Base-by-base conservation (phyloP, 2,888 invertebrate species). In the Orthosia gracilis region DNA sequence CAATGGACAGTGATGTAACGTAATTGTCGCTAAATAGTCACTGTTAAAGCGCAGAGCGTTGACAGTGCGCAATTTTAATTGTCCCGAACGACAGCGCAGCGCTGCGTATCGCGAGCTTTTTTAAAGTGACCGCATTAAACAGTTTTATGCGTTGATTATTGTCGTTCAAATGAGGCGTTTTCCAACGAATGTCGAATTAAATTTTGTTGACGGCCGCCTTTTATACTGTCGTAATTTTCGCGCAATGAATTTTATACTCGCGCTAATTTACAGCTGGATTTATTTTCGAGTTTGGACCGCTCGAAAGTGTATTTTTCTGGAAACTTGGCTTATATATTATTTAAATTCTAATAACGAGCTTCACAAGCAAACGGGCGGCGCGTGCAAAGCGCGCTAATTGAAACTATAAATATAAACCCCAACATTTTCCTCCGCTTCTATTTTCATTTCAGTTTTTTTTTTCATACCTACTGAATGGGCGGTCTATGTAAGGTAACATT, bases 21-120 rank as follows among this genome's bases (percentile, higher is more conserved):
- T 95, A 95, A 96, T 96, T 94, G 94, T 90, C 88, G 92, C 94
- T 95, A 96, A 96, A 95, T 95, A 95, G 92, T 94, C 91, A 90
- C 90, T 86, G 91, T 91, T 91, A 87, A 90, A 91, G 89, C 91
- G 88, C 89, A 87, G 63, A 88, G 89, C 90, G 92, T 91, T 91
- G 91, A 90, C 92, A 90, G 90, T 88, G 92, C 91, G 88, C 87
- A 85, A 91, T 91, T 92, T 94, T 92, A 93, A 94, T 92, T 92
- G 91, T 85, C 79, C 66, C 61, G 61, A 77, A 71, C 78, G 83
- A 81, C 78, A 85, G 80, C 80, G 82, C 83, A 75, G 71, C 81
- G 75, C 85, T 78, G 85, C 86, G 86, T 87, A 85, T 88, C 88
- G 86, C 82, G 73, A 79, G 83, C 89, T 91, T 92, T 91, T 93